Base-by-base conservation (phyloP, 2,113 vertebrate genomes). In the Hemibagrus wyckioides region DNA sequence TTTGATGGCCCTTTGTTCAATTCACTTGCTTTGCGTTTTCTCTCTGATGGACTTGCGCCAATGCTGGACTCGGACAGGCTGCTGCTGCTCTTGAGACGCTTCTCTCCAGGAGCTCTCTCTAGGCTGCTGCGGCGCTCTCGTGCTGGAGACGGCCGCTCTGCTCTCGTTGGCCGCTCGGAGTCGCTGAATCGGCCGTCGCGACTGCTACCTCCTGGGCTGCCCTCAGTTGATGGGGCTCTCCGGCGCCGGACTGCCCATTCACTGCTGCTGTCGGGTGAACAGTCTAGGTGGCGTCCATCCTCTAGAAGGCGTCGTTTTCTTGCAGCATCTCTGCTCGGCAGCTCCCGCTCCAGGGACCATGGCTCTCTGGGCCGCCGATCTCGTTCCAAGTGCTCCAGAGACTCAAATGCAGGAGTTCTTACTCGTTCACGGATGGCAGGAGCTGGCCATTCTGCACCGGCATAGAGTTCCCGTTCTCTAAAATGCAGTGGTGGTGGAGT, bases 401-500 rank as follows among this genome's bases (percentile, higher is more conserved):
- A 93, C 88, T 99, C 98, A 19, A 98, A 99, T 28, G 96, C 96
- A 67, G 96, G 95, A 11, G 95, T 93, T n/a, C 96, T 92, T 67
- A 96, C 93, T 63, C 98, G 92, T 65, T 98, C 98, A 48, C 98
- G 96, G 28, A 98, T 94, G 44, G 97, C 96, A 28, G 97, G 97
- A 0, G 95, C 97, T 0, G 97, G 96, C 98, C 98, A 99, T 63
- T 99, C 98, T 0, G 96, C 89, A 84, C 96, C 97, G 6, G 97
- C 86, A 89, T 98, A 99, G 36, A 98, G 96, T 84, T 99, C 98
- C 91, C 98, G 93, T 86, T 99, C 97, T 17, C 97, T 95, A 85
- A 99, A 98, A 92, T 99, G 99, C 28, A 99, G 94, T 0, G 97
- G 94, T 0, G 98, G 98, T 52, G 98, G 96, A 84, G 97, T 98